Conservation (phyloP, 1,140 invertebrate genomes). For the Leptonema lineaticorne region DNA sequence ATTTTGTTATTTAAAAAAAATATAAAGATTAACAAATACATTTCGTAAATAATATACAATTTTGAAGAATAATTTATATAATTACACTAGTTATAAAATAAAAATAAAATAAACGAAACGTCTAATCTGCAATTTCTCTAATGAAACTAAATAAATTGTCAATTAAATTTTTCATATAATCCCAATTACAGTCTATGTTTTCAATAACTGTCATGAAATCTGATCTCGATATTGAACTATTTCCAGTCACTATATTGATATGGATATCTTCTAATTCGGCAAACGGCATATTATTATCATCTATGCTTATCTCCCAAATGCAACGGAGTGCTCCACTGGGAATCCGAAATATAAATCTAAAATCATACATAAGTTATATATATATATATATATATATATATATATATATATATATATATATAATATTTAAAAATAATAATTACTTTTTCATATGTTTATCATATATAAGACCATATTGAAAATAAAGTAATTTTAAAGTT, state of each 20-base stretch:
- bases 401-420: too few species aligned
- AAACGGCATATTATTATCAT: not conserved
- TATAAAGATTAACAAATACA: too few species aligned
- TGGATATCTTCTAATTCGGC: not conserved
- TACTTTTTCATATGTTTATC: not conserved
- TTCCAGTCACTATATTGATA: not conserved
- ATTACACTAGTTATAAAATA: too few species aligned
- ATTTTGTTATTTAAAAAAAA: too few species aligned
- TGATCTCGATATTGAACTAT: not conserved
- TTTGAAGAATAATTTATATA: too few species aligned
- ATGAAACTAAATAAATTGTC: not conserved
- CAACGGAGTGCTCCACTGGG: conserved; percentile 1
- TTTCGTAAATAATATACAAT: too few species aligned
- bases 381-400: too few species aligned
- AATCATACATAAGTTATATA: not conserved
- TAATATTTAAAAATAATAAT: too few species aligned
- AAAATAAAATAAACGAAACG: not conserved
- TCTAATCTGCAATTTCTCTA: not conserved
- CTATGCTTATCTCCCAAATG: conserved; percentile 19
- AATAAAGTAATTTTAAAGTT: conserved; percentile 20
- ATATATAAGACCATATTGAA: conserved; percentile 27
- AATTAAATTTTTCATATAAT: conserved; percentile 17
- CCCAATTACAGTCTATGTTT: conserved; percentile 1
- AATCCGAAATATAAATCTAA: conserved; percentile 14
- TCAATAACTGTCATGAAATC: conserved; percentile 4